phyloP scores from a whole-genome alignment of 2,797 vertebrate species.

The Notolepis coatsorum region DNA sequence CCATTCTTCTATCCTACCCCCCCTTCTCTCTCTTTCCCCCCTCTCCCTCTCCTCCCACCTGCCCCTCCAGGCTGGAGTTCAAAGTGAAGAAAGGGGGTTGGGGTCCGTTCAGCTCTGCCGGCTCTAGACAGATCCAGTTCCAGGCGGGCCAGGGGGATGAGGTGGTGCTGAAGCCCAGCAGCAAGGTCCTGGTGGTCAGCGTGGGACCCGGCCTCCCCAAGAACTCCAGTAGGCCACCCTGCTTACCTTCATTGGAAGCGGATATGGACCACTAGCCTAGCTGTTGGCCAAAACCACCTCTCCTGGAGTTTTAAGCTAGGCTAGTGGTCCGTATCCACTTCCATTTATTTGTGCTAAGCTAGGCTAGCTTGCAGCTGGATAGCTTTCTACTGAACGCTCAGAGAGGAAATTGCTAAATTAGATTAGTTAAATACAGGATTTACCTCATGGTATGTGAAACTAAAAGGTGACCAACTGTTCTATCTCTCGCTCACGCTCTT shows the following conservation, averaged over 20 bases:
- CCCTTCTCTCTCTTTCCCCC: background rate
- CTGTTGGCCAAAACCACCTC: no score
- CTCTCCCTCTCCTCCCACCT: background rate
- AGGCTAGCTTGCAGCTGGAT: no score
- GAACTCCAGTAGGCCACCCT: slow-evolving; percentile 80
- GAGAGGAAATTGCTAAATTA: no score
- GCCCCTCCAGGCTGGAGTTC: slow-evolving; percentile 82
- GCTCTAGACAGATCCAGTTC: slow-evolving; percentile 87
- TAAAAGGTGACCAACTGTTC: no score
- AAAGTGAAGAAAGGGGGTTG: slow-evolving; percentile 90
- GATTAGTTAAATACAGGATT: no score
- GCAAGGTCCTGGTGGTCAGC: slow-evolving; percentile 79
- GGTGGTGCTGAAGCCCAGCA: slow-evolving; percentile 72
- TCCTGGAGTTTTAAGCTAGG: no score
- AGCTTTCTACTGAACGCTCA: no score
- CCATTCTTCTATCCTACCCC: background rate
- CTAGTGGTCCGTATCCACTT: no score
- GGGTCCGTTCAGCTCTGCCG: slow-evolving; percentile 82
- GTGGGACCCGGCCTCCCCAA: slow-evolving; percentile 84
- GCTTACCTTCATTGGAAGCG: background rate
- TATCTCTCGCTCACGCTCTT: no score
- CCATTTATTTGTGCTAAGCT: no score
- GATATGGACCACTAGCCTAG: no score
- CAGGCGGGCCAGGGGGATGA: slow-evolving; percentile 78
- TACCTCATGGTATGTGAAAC: no score